These are phyloP conservation scores for Austrofundulus limnaeus DNA, from an alignment of 2,113 vertebrate genomes.

Conservation along the genomic window DNA sequence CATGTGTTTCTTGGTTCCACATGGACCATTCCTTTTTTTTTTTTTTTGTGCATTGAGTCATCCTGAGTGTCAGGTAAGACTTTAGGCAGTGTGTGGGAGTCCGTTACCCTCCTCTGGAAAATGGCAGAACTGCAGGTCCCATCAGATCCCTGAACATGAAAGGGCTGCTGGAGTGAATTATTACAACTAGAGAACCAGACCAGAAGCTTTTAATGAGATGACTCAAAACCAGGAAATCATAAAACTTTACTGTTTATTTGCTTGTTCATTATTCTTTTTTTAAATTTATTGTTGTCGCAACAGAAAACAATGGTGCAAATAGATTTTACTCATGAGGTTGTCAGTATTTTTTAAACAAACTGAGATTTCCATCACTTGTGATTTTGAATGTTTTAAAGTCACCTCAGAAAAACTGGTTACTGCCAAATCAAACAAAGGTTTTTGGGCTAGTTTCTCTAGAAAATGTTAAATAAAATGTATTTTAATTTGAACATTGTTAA, in stretches of 20 bases:
- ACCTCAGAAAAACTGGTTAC: neutral
- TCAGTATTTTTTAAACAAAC: conserved; percentile 8
- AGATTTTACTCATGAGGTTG: conserved; percentile 1
- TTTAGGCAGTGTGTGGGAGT: conserved; percentile 56
- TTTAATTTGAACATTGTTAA: neutral
- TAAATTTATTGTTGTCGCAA: conserved; percentile 6
- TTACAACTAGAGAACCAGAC: conserved; percentile 9
- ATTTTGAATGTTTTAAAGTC: neutral
- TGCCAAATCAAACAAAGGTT: neutral
- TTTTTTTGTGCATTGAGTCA: conserved; percentile 46
- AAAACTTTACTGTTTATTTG: conserved; percentile 3
- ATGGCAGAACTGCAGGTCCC: conserved; percentile 57
- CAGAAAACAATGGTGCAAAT: neutral
- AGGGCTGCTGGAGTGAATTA: neutral
- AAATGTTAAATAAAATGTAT: neutral
- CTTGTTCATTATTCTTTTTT: conserved; percentile 2
- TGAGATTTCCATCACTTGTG: neutral
- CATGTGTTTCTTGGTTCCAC: conserved; percentile 86
- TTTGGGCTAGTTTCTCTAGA: neutral
- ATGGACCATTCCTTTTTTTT: conserved; percentile 80
- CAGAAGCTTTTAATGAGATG: conserved; percentile 28
- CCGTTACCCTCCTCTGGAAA: conserved; percentile 72
- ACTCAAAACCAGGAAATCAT: conserved; percentile 9
- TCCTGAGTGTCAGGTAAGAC: conserved; percentile 52
- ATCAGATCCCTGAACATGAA: neutral